phyloP scores from a whole-genome alignment of 2,888 invertebrate species.

The Ophioninae sp. region DNA sequence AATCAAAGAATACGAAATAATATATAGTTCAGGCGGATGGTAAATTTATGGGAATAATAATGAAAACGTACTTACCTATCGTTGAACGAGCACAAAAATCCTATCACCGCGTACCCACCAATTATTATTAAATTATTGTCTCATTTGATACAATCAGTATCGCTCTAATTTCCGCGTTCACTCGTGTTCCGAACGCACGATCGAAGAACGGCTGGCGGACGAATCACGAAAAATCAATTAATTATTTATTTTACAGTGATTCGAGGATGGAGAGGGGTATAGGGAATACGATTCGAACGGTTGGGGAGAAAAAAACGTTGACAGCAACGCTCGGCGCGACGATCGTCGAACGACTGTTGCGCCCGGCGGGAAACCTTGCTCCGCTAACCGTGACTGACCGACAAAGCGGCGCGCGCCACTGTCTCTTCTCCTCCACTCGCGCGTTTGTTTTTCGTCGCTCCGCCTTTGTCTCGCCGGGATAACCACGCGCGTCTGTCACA shows the following conservation, averaged over 20 bases:
- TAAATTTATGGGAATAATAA: neutral
- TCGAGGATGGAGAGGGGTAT: neutral
- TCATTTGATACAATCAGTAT: neutral
- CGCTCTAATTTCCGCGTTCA: neutral
- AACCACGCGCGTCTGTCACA: slow-evolving; percentile 50
- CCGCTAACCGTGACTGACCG: slow-evolving; percentile 56
- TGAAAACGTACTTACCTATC: slow-evolving; percentile 22
- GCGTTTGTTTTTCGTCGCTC: slow-evolving; percentile 6
- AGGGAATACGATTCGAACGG: slow-evolving; percentile 2
- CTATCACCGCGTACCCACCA: slow-evolving; percentile 10
- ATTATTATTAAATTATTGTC: neutral
- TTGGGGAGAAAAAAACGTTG: slow-evolving; percentile 8
- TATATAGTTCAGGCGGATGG: too few species aligned
- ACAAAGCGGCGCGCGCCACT: slow-evolving; percentile 50
- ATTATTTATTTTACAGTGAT: neutral
- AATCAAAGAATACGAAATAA: neutral
- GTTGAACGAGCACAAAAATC: slow-evolving; percentile 7
- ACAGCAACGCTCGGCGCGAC: slow-evolving; percentile 63
- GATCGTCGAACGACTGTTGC: slow-evolving; percentile 76
- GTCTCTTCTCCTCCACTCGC: slow-evolving; percentile 5
- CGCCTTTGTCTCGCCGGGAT: neutral
- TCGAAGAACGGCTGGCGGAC: neutral
- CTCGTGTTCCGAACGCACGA: neutral
- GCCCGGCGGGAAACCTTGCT: slow-evolving; percentile 70
- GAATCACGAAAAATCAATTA: neutral